Conservation (phyloP, 2,797 vertebrate species). For the Steatocranus sp. region DNA sequence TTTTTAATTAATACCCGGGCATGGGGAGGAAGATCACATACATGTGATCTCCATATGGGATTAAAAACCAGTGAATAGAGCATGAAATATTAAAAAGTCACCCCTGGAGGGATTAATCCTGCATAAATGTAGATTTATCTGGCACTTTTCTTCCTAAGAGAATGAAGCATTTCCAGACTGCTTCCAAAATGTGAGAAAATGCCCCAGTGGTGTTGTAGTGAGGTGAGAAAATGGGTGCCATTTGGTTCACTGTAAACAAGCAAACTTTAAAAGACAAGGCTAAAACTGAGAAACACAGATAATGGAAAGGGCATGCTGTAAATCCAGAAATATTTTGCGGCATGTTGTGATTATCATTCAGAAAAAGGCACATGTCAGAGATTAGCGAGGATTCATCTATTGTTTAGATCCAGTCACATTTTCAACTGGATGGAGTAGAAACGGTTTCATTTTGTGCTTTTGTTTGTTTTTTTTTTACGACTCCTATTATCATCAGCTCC, state of each 20-base stretch:
- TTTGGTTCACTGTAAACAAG: background rate
- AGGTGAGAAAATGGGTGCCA: background rate
- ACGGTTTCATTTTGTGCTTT: background rate
- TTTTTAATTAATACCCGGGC: background rate
- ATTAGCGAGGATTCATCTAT: background rate
- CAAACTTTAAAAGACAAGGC: background rate
- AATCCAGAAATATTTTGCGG: background rate
- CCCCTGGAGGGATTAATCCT: conserved; percentile 20
- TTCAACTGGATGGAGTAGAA: background rate
- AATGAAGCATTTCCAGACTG: conserved; percentile 5
- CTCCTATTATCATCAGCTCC: conserved; percentile 10
- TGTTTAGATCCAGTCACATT: background rate
- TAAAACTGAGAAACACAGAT: background rate
- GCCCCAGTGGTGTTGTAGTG: background rate
- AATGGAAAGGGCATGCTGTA: background rate
- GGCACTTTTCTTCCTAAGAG: background rate
- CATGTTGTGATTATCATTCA: background rate
- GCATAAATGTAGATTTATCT: conserved; percentile 13
- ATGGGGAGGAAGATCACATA: background rate
- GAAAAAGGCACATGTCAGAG: background rate
- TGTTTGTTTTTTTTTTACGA: background rate
- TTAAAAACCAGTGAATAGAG: conserved; percentile 18
- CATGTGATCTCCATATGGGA: conserved; percentile 15
- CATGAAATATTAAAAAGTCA: conserved; percentile 10
- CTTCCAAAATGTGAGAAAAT: background rate